Percentiles rank a stretch among this genome's conserved stretches.
Conservation (phyloP, 1,140 invertebrate species). For the Leptonema lineaticorne region DNA sequence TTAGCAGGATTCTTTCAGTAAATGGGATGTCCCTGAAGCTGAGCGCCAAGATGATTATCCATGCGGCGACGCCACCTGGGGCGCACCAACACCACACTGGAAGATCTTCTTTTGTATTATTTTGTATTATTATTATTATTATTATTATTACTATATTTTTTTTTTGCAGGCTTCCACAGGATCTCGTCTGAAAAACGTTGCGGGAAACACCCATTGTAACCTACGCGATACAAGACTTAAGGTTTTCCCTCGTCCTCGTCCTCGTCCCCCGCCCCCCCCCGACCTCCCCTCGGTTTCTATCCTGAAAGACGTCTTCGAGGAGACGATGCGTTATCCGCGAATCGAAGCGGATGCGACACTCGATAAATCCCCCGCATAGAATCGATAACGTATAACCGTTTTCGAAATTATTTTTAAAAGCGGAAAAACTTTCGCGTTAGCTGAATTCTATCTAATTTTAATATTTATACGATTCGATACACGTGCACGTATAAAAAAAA, state of each 20-base stretch:
- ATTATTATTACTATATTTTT: too few relatives aligned
- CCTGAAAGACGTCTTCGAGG: not conserved
- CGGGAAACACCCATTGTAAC: too few relatives aligned
- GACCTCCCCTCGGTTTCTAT: not conserved
- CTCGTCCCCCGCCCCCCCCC: not conserved
- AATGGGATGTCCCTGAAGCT: slow-evolving; percentile 40
- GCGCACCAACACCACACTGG: slow-evolving; percentile 12
- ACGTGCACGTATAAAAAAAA: too few relatives aligned
- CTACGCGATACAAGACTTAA: too few relatives aligned
- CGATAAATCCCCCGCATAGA: not conserved
- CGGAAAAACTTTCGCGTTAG: too few relatives aligned
- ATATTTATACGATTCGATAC: too few relatives aligned
- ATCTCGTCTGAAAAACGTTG: too few relatives aligned
- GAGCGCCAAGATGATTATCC: slow-evolving; percentile 42
- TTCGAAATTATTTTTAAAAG: not conserved
- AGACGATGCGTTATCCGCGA: not conserved
- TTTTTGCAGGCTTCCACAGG: slow-evolving; percentile 24
- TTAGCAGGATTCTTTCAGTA: slow-evolving; percentile 43
- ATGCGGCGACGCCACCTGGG: slow-evolving; percentile 38
- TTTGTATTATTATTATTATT: slow-evolving; percentile 19
- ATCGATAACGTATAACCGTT: not conserved
- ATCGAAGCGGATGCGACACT: not conserved
- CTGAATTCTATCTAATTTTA: too few relatives aligned
- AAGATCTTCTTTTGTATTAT: not conserved
- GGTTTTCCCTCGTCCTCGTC: too few relatives aligned